Evolutionary conservation across 2,888 invertebrate genomes (phyloP).

Genomic region (Beris chalybata): DNA sequence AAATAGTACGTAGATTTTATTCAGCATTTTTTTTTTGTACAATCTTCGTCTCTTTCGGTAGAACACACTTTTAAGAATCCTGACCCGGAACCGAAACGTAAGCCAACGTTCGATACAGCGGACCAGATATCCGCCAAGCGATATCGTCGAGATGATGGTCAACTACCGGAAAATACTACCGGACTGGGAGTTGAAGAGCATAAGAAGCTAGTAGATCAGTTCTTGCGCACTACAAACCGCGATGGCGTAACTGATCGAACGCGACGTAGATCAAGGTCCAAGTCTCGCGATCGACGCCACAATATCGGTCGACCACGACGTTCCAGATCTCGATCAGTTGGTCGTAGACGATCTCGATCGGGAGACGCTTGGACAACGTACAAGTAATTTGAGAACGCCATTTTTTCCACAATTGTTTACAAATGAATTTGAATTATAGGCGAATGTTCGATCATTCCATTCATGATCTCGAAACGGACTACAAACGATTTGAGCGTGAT

Average conservation of each 20-base stretch:
- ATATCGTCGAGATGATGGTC: not conserved
- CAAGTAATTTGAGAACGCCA: constrained; percentile 37
- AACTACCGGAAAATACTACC: not conserved
- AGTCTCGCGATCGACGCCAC: constrained; percentile 7
- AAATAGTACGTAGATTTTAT: constrained; percentile 12
- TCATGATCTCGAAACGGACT: constrained; percentile 58
- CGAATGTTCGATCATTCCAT: constrained; percentile 35
- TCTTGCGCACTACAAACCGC: constrained; percentile 45
- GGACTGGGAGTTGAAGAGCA: constrained; percentile 49
- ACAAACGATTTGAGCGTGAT: constrained; percentile 61
- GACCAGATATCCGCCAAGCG: constrained; percentile 1
- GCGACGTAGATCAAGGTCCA: constrained; percentile 18
- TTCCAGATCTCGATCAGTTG: constrained; percentile 28
- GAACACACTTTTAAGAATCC: constrained; percentile 34
- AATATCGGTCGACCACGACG: constrained; percentile 15
- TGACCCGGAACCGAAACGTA: constrained; percentile 38
- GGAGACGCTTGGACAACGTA: constrained; percentile 52
- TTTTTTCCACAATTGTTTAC: not conserved
- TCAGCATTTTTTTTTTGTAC: not conserved
- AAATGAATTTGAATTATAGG: constrained; percentile 21
- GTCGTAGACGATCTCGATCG: constrained; percentile 38
- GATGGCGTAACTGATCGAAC: constrained; percentile 4
- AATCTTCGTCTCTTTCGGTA: not conserved
- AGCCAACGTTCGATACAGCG: constrained; percentile 41
- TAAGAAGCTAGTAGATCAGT: constrained; percentile 51